Evolutionary conservation across 2,797 vertebrate species (phyloP), one percentile per base, ranked within the genome.

Genomic region (Gambusia yucatana): DNA sequence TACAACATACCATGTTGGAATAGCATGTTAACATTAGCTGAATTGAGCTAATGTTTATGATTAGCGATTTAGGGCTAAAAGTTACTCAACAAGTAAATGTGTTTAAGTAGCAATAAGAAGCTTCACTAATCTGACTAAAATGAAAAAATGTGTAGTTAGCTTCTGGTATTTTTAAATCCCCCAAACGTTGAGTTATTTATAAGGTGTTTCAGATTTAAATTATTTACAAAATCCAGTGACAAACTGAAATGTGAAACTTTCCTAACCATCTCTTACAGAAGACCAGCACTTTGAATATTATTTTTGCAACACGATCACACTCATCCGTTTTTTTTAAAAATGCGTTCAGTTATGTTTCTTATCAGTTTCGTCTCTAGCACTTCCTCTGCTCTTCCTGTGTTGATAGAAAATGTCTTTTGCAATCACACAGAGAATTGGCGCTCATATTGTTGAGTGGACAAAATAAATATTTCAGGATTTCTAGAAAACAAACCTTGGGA

Each of bases 391-490:
- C 39, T 70, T 63, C 41, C 41, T 46, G 67, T 57, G 69, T 72
- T 78, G 77, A 89, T 78, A 84, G 65, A 84, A 50, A 89, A 83
- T 17, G 1, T 75, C 30, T 80, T 83, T 80, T 0, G 0, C 17
- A 43, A 84, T 86, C 61, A 75, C 39, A 72, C 22, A 70, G 59
- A 81, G 47, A 83, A 80, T 61, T 41, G 61, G 78, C 73, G 77
- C 65, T 79, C 80, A 69, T 81, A 74, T 84, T 69, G 79, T 83
- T 33, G 13, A 85, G 50, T 82, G 57, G 78, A 75, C 61, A 81
- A 85, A 88, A 90, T 82, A 78, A 87, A 81, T 87, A 81, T 83
- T 87, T 79, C 65, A 82, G 17, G 44, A 78, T 76, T 33, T 47
- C 22, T 25, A 76, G 41, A 80, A 85, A 87, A 81, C 65, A 76